These are phyloP conservation scores for Limosa lapponica DNA, from an alignment of 2,797 vertebrate genomes.

Conservation along the genomic window DNA sequence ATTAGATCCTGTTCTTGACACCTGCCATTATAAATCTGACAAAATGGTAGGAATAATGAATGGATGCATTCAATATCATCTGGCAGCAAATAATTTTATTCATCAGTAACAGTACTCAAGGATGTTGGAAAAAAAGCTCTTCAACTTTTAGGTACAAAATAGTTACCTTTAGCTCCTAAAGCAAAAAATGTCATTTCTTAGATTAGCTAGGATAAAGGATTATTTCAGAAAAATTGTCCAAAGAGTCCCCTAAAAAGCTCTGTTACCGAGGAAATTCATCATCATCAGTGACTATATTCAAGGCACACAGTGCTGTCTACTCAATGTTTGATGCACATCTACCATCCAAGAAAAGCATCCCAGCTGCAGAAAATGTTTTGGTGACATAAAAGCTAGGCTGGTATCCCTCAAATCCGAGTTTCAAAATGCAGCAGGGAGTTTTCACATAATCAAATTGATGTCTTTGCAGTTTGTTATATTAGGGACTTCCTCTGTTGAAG, in stretches of 20 bases:
- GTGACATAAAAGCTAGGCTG: background rate
- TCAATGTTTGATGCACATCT: background rate
- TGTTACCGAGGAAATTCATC: background rate
- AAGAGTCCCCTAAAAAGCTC: background rate
- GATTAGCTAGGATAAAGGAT: background rate
- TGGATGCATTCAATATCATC: background rate
- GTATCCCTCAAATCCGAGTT: background rate
- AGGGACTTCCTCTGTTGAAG: background rate
- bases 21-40: background rate
- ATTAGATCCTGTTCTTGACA: background rate
- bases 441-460: background rate
- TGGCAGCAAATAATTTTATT: background rate
- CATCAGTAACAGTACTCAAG: background rate
- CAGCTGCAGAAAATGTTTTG: background rate
- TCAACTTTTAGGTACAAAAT: background rate
- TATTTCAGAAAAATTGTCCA: background rate
- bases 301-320: background rate
- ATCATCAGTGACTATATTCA: background rate
- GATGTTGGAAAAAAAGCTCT: background rate
- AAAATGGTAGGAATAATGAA: background rate
- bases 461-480: background rate
- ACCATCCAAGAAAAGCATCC: background rate
- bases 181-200: background rate
- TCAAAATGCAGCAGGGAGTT: background rate
- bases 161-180: background rate